Base-by-base conservation (phyloP, 2,888 invertebrate genomes). In the Agrochola lychnidis region DNA sequence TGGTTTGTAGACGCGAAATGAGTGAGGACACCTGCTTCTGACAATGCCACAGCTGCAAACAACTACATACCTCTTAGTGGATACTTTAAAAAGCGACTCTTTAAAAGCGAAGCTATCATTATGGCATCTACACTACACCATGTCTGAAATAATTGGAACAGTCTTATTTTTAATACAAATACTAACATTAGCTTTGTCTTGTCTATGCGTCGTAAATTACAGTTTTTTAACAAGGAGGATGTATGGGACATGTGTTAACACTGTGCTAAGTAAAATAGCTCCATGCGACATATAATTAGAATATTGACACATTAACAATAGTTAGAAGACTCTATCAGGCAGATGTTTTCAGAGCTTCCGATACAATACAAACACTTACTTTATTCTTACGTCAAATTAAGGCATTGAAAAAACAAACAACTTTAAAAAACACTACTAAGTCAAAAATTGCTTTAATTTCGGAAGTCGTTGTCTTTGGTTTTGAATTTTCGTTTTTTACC, bases 11-110 rank as follows among this genome's bases (percentile, higher is more conserved):
- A 68, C 77, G 81, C 70, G 74, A 83, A 88, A 85, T 85, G 79
- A 84, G 83, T 78, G 72, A 74, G 71, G 70, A 83, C 90, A 91
- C 88, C 90, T 90, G 90, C 87, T 67, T 59, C 16, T 72, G 72
- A 83, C 85, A 85, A 86, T 85, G 79, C 66, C 68, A 71, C 89
- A 90, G 82, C 85, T 90, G 89, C 86, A 22, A 62, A 56, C 53
- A 78, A 57, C 64, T 76, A 53, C 14, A 9, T 42, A 42, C 19
- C 9, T 22, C 79, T 71, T 78, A 71, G n/a, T 57, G 7, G 40
- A 76, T 68, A 72, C 16, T 66, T 76, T 70, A 59, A 79, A 83
- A 73, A 70, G 45, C 51, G 42, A 63, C 48, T 67, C 42, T 72
- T 73, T 66, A 76, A 78, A 81, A 64, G 40, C 22, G 30, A 30